These are phyloP conservation scores for Temnothorax longispinosus DNA, from an alignment of 1,140 invertebrate genomes.

Conservation along the genomic window DNA sequence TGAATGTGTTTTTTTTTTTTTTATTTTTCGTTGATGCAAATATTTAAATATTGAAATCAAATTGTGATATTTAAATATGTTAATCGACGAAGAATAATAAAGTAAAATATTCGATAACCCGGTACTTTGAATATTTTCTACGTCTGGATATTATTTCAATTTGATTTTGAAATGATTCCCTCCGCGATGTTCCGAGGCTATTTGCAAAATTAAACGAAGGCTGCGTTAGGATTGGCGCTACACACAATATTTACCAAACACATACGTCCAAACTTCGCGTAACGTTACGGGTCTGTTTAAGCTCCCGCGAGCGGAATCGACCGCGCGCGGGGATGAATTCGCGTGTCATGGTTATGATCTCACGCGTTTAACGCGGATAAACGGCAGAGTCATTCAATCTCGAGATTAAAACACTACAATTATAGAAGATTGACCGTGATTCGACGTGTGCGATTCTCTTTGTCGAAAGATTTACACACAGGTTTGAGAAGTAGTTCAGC, in stretches of 20 bases:
- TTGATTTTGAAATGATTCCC: not conserved
- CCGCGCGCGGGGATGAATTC: constrained; percentile 38
- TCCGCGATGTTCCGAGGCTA: not conserved
- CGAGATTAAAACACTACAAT: constrained; percentile 46
- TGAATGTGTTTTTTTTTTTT: not conserved
- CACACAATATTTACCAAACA: constrained; percentile 32
- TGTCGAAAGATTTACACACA: not conserved
- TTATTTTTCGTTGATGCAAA: not conserved
- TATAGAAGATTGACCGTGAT: constrained; percentile 19
- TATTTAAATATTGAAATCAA: constrained; percentile 6
- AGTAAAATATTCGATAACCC: not conserved
- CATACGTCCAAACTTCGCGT: constrained; percentile 6
- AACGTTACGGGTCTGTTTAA: constrained; percentile 29
- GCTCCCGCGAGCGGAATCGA: not conserved
- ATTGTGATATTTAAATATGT: constrained; percentile 19
- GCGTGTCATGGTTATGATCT: constrained; percentile 48
- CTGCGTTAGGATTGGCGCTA: not conserved
- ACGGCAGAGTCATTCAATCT: constrained; percentile 14
- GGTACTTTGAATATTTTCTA: not conserved
- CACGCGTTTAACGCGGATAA: constrained; percentile 10
- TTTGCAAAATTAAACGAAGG: constrained; percentile 27
- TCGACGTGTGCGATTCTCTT: constrained; percentile 25
- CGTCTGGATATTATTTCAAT: constrained; percentile 13
- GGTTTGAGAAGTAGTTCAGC: not conserved
- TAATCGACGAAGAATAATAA: not conserved